Evolutionary conservation across 1,140 invertebrate species (phyloP).

Genomic region (Drosophila miranda): DNA sequence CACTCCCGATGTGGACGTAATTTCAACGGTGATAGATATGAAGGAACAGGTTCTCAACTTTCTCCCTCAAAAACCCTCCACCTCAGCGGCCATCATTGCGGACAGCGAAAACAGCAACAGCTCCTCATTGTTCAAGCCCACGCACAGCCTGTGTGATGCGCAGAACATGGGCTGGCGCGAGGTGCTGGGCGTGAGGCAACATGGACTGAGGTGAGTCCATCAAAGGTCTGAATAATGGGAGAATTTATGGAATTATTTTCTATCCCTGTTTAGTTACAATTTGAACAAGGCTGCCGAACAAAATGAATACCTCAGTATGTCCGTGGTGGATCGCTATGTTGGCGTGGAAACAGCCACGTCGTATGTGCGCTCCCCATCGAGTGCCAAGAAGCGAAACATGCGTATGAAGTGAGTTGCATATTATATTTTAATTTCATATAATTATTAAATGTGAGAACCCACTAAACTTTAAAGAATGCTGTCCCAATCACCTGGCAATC

Average conservation of each 20-base stretch:
- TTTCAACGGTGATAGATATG: constrained; percentile 82
- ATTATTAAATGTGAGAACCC: background rate
- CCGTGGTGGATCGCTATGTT: constrained; percentile 85
- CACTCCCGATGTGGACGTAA: constrained; percentile 82
- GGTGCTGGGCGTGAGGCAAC: constrained; percentile 83
- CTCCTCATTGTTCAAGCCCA: constrained; percentile 59
- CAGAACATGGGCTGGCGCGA: constrained; percentile 82
- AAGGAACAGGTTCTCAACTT: constrained; percentile 82
- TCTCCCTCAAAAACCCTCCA: constrained; percentile 16
- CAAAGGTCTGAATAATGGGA: constrained; percentile 67
- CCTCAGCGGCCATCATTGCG: constrained; percentile 9
- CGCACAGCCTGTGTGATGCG: constrained; percentile 73
- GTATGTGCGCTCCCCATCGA: constrained; percentile 84
- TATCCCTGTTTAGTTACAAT: constrained; percentile 84
- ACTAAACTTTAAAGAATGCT: constrained; percentile 70
- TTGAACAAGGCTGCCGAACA: constrained; percentile 85
- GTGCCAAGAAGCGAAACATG: constrained; percentile 84
- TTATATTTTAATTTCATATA: background rate
- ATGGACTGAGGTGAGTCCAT: constrained; percentile 83
- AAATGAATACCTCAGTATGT: constrained; percentile 85
- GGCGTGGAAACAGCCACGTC: constrained; percentile 86
- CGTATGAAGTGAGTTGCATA: constrained; percentile 73
- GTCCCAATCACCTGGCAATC: constrained; percentile 85
- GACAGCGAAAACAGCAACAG: constrained; percentile 48
- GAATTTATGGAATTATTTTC: constrained; percentile 29